Base-by-base conservation (phyloP, 2,888 invertebrate genomes). In the Clistopyga incitator region DNA sequence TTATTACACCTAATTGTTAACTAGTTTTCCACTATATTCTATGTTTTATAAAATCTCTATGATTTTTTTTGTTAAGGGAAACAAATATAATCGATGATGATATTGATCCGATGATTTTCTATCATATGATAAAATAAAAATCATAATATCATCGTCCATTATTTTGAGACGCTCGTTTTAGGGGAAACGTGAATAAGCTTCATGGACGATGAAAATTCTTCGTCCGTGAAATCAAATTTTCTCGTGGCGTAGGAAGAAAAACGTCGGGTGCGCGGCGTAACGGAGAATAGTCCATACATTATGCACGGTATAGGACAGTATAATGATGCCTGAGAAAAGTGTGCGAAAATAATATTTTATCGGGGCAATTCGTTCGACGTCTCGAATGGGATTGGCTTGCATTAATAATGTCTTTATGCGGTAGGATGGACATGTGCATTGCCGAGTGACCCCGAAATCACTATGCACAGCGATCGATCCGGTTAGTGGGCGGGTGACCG, bases 291-390 rank as follows among this genome's bases (percentile, higher is more conserved):
- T 15, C 56, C 4, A 56, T 23, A 56, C 11, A 56, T 23, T 45
- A 23, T 45, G 13, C 20, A 25, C 47, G 13, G 42, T 20, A 47
- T 47, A 25, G 8, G 25, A 25, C 25, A 15, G 67, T 67, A 47
- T 67, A 67, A 67, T 47, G 15, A 13, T 11, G 11, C 38, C n/a
- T 61, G 68, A 11, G 45, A 45, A 65, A 72, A 54, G 29, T 34
- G 54, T 23, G 54, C 84, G 88, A 86, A 90, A 91, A 89, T 89
- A 89, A 88, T 88, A 90, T 89, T 91, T 90, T 90, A 90, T 89
- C 65, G 87, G 87, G 88, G 89, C 89, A 89, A 90, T 91, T 91
- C 87, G 88, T 89, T 90, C 86, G 85, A 85, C 86, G 85, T 86
- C 86, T 86, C 88, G 84, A 88, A 87, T 59, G 45, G 89, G 88